phyloP scores from a whole-genome alignment of 1,140 invertebrate genomes.

The Arctopsyche grandis region DNA sequence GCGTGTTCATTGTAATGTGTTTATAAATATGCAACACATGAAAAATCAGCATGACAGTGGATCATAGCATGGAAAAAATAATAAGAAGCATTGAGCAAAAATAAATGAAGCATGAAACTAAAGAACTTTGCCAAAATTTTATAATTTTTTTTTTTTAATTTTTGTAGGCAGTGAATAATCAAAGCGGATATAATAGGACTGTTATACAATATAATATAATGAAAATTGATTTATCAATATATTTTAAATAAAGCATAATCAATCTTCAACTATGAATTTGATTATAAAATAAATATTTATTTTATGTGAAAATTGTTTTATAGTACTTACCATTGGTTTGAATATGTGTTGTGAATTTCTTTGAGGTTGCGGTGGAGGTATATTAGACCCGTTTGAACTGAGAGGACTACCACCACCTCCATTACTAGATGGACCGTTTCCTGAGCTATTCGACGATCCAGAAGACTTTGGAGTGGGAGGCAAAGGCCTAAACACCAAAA shows the following conservation, averaged over 20 bases:
- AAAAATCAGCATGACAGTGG: conserved; percentile 55
- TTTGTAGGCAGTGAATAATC: too few relatives aligned
- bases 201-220: neutral
- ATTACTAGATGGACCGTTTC: conserved; percentile 60
- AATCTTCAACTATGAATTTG: too few relatives aligned
- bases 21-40: conserved; percentile 31
- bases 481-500: conserved; percentile 70
- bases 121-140: conserved; percentile 55
- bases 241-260: neutral
- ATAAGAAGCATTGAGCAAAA: conserved; percentile 58
- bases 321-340: conserved; percentile 79
- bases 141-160: neutral
- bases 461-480: conserved; percentile 84
- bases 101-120: conserved; percentile 53
- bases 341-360: conserved; percentile 82
- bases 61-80: conserved; percentile 69
- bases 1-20: conserved; percentile 34
- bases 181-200: neutral
- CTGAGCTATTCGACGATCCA: conserved; percentile 69
- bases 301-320: neutral
- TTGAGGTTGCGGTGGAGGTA: conserved; percentile 74
- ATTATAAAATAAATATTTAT: too few relatives aligned
- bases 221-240: neutral
- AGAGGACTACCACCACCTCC: conserved; percentile 60
- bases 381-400: conserved; percentile 57